Percentiles rank a stretch among this genome's conserved stretches.
Evolutionary conservation across 2,113 vertebrate species (phyloP).

Genomic region (Cromileptes altivelis): DNA sequence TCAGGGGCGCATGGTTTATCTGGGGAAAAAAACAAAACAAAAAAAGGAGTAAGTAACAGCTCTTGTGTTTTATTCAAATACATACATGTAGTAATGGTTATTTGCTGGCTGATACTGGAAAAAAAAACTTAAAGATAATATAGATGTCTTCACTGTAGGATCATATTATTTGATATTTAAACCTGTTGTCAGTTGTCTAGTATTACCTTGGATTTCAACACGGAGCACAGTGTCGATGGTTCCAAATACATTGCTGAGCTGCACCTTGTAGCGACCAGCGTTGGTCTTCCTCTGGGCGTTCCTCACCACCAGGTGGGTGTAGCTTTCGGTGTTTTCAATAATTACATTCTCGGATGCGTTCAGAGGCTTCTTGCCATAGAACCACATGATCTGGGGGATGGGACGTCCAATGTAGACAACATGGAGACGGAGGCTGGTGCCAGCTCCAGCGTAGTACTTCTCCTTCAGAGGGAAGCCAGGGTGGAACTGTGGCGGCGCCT

Average conservation of each 20-base stretch:
- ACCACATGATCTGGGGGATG: conserved; percentile 98
- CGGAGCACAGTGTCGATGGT: conserved; percentile 91
- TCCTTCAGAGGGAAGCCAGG: conserved; percentile 97
- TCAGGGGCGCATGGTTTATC: conserved; percentile 95
- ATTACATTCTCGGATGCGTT: conserved; percentile 91
- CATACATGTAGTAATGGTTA: too few species aligned
- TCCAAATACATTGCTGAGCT: conserved; percentile 94
- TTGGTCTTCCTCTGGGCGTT: conserved; percentile 95
- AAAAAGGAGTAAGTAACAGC: neutral
- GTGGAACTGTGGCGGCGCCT: conserved; percentile 96
- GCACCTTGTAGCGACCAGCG: conserved; percentile 97
- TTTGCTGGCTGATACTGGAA: too few species aligned
- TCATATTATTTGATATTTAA: neutral
- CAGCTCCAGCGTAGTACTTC: conserved; percentile 91
- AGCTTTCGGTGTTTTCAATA: conserved; percentile 98
- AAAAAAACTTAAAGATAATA: neutral
- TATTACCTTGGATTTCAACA: conserved; percentile 98
- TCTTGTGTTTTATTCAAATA: too few species aligned
- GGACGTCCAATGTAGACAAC: conserved; percentile 98
- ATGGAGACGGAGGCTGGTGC: conserved; percentile 95
- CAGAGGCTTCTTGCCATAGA: conserved; percentile 94
- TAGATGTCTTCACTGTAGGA: neutral
- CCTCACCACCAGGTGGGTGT: conserved; percentile 96
- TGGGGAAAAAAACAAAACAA: conserved; percentile 59
- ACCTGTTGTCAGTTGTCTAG: neutral